phyloP scores from a whole-genome alignment of 2,888 invertebrate species.

The Malthinus seriepunctatus region DNA sequence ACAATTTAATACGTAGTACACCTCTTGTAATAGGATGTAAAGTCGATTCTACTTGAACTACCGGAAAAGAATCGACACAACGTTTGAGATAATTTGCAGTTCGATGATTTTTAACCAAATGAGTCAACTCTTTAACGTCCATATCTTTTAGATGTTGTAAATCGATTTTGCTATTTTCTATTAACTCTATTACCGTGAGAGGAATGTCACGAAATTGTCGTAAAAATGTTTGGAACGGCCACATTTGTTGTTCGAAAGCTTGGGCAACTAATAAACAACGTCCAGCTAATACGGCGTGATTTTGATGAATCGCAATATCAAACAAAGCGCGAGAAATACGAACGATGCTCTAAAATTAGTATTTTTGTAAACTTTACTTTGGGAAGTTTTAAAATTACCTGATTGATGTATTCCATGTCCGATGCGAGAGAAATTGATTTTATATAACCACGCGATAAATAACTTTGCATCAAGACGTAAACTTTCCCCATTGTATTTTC shows the following conservation, averaged over 20 bases:
- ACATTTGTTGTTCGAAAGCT: slow-evolving; percentile 90
- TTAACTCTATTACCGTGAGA: slow-evolving; percentile 77
- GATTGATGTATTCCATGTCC: slow-evolving; percentile 86
- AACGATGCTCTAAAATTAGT: slow-evolving; percentile 73
- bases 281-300: slow-evolving; percentile 87
- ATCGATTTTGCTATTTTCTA: slow-evolving; percentile 76
- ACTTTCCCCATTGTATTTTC: slow-evolving; percentile 95
- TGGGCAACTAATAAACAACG: slow-evolving; percentile 86
- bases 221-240: slow-evolving; percentile 86
- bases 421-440: slow-evolving; percentile 85
- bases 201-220: slow-evolving; percentile 81
- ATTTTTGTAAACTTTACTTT: neutral
- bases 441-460: slow-evolving; percentile 79
- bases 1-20: slow-evolving; percentile 80
- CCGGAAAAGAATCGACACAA: slow-evolving; percentile 84
- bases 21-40: slow-evolving; percentile 96
- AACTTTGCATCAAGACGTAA: slow-evolving; percentile 90
- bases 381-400: slow-evolving; percentile 59
- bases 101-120: slow-evolving; percentile 74
- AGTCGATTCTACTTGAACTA: slow-evolving; percentile 77
- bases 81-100: slow-evolving; percentile 77
- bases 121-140: slow-evolving; percentile 84
- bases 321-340: slow-evolving; percentile 91
- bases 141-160: slow-evolving; percentile 83
- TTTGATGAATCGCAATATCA: slow-evolving; percentile 87